Percentiles rank a stretch among this genome's conserved stretches.
Conservation (phyloP, 2,888 invertebrate genomes). For the Ctenicera cuprea region DNA sequence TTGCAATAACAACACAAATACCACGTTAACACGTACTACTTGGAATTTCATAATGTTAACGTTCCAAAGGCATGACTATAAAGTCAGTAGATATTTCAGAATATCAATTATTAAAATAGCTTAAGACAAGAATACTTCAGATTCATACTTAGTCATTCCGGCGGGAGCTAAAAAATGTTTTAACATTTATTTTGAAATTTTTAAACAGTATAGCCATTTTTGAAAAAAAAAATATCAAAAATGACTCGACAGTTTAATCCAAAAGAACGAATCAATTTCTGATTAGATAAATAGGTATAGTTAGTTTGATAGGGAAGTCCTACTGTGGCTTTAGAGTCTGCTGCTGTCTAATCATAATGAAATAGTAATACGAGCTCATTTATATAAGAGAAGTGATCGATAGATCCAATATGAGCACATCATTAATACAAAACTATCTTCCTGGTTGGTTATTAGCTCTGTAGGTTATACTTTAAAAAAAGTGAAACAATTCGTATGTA, state of each 20-base stretch:
- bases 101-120: neutral
- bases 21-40: neutral
- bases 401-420: neutral
- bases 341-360: slow-evolving; percentile 19
- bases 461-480: too few relatives aligned
- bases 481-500: too few relatives aligned
- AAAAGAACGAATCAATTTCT: neutral
- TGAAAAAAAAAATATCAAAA: too few relatives aligned
- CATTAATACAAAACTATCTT: slow-evolving; percentile 2
- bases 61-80: too few relatives aligned
- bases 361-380: slow-evolving; percentile 16
- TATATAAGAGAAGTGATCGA: slow-evolving; percentile 4
- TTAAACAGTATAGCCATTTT: too few relatives aligned
- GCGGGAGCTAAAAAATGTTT: too few relatives aligned
- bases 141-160: too few relatives aligned
- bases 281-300: neutral
- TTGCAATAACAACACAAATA: slow-evolving; percentile 4
- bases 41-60: too few relatives aligned
- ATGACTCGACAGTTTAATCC: too few relatives aligned
- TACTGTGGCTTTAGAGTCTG: neutral
- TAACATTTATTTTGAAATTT: too few relatives aligned
- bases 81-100: neutral
- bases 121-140: too few relatives aligned
- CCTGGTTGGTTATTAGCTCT: too few relatives aligned
- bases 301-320: neutral